These are phyloP conservation scores for Astreopora myriophthalma DNA, from an alignment of 64 coral and sea anemone genomes.

Conservation along the genomic window DNA sequence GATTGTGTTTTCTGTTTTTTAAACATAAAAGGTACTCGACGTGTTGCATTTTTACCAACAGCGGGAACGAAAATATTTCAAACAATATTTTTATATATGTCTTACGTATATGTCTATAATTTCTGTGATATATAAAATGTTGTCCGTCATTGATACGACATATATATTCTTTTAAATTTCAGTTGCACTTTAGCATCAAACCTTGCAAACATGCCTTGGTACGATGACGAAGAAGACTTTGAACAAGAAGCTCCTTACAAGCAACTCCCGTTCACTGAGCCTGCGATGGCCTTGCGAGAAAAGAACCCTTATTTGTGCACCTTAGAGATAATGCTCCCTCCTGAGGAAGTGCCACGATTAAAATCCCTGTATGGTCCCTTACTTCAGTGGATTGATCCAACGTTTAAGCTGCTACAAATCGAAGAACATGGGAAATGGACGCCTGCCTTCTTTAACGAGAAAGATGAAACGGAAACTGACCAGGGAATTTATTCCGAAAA, in stretches of 20 bases:
- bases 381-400: constrained; percentile 89
- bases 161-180: no score
- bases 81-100: no score
- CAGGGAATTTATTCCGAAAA: background rate
- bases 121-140: no score
- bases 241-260: constrained; percentile 1
- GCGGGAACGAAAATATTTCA: no score
- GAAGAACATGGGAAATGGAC: background rate
- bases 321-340: constrained; percentile 56
- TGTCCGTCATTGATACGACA: no score
- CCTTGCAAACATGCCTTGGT: constrained; percentile 60
- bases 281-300: background rate
- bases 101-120: no score
- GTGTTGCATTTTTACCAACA: no score
- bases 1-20: no score
- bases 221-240: constrained; percentile 45
- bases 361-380: constrained; percentile 69
- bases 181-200: background rate
- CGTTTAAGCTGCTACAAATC: constrained; percentile 84
- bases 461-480: background rate
- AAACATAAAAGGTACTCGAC: no score
- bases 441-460: background rate
- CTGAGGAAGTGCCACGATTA: constrained; percentile 46
- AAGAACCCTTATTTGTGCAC: constrained; percentile 70
- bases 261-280: background rate